Evolutionary conservation across 2,888 invertebrate species (phyloP), one percentile per base, ranked within the genome.

Genomic region (Melieria picta): DNA sequence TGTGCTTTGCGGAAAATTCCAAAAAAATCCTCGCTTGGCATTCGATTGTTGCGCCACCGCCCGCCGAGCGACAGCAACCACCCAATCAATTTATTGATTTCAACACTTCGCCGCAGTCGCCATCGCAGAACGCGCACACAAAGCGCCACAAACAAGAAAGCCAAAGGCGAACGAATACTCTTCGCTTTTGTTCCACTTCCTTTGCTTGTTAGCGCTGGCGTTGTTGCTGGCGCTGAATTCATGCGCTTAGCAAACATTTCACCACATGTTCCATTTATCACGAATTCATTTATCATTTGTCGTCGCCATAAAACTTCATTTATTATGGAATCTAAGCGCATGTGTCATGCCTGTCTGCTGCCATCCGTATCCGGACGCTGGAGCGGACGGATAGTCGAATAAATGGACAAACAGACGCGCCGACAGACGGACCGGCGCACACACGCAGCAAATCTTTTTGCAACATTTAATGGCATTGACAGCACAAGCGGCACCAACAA

Each of bases 231-330:
- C 30, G 30, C 30, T 30, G 30, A 30, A 30, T 30, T 30, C 79
- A 79, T 79, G 78, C 80, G 77, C 80, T 81, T 77, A 78, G 42
- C 79, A 30, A 80, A 80, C 80, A 80, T 81, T 81, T 81, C 77
- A 80, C 81, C 80, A 81, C 81, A 80, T 80, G 81, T 81, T 80
- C 80, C 81, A 80, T 80, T 81, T 80, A 80, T 80, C 80, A 80
- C 80, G 81, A 80, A 81, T 80, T 81, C 80, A 80, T 80, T 80
- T 81, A 80, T 80, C 80, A 80, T 80, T 80, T 80, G 81, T 81
- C 80, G 77, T 77, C 79, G 71, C 70, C 71, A 71, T 68, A 65
- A 64, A 64, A 73, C 73, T 67, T 67, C 72, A 72, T 72, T 72
- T 72, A 72, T 72, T 67, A 77, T 72, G 45, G 61, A 61, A 61